phyloP scores from a whole-genome alignment of 2,888 invertebrate species.

The Callyntrura sp. region DNA sequence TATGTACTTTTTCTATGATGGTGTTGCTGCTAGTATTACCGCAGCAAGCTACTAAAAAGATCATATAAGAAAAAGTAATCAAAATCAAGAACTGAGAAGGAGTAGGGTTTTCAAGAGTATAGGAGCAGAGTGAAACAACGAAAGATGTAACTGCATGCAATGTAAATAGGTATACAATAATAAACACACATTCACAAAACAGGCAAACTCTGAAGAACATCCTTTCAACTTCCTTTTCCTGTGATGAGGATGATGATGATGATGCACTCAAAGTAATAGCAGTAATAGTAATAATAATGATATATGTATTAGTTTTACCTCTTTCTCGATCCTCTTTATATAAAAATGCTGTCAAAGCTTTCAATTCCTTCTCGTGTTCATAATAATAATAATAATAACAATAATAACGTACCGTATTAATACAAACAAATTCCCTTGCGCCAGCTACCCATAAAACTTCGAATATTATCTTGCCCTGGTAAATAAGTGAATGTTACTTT shows the following conservation, averaged over 20 bases:
- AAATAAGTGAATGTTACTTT: conserved; percentile 28
- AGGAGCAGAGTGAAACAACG: conserved; percentile 41
- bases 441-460: neutral
- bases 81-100: conserved; percentile 47
- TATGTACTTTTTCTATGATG: neutral
- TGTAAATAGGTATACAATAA: neutral
- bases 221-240: conserved; percentile 81
- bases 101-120: conserved; percentile 3
- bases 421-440: conserved; percentile 33
- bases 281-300: conserved; percentile 58
- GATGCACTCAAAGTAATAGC: conserved; percentile 61
- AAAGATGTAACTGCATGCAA: conserved; percentile 13
- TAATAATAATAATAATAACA: neutral
- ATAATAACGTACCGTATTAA: conserved; percentile 4
- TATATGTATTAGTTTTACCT: conserved; percentile 25
- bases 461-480: neutral
- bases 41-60: neutral
- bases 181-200: neutral
- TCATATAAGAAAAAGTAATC: conserved; percentile 37
- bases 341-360: conserved; percentile 27
- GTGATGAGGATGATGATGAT: conserved; percentile 63
- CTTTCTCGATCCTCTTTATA: conserved; percentile 24
- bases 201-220: conserved; percentile 66
- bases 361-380: conserved; percentile 29
- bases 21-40: neutral